A percentile compares a stretch with the other conserved stretches of the same genome.
phyloP scores from a whole-genome alignment of 2,888 invertebrate genomes.

The Punctoribates punctum region DNA sequence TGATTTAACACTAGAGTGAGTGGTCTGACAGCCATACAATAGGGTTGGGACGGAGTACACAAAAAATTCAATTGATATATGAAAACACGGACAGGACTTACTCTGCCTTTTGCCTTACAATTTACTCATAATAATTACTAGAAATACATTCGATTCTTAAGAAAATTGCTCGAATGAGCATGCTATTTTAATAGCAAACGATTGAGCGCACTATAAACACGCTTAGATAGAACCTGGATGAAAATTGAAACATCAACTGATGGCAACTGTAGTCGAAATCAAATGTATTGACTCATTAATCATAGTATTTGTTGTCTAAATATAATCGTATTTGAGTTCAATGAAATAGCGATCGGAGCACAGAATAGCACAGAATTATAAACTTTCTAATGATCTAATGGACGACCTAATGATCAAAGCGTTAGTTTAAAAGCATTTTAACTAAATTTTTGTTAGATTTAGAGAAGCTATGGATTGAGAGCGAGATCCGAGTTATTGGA shows the following conservation, averaged over 20 bases:
- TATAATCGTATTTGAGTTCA: not conserved
- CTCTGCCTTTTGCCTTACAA: slow-evolving; percentile 24
- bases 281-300: slow-evolving; percentile 12
- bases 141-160: not conserved
- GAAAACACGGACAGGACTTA: slow-evolving; percentile 9
- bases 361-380: not conserved
- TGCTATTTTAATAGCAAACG: no score
- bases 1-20: not conserved
- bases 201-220: no score
- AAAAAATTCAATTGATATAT: not conserved
- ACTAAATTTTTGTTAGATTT: slow-evolving; percentile 26
- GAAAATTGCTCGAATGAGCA: no score
- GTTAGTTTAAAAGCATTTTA: slow-evolving; percentile 28
- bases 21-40: slow-evolving; percentile 2
- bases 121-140: not conserved
- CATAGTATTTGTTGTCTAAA: slow-evolving; percentile 26
- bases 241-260: no score
- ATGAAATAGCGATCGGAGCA: not conserved
- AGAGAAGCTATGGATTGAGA: not conserved
- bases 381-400: not conserved
- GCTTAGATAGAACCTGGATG: no score
- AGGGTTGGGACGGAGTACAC: not conserved
- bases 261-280: not conserved
- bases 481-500: not conserved
- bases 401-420: slow-evolving; percentile 14